Base-by-base conservation (phyloP, 2,797 vertebrate genomes). In the Clarias laeviceps region DNA sequence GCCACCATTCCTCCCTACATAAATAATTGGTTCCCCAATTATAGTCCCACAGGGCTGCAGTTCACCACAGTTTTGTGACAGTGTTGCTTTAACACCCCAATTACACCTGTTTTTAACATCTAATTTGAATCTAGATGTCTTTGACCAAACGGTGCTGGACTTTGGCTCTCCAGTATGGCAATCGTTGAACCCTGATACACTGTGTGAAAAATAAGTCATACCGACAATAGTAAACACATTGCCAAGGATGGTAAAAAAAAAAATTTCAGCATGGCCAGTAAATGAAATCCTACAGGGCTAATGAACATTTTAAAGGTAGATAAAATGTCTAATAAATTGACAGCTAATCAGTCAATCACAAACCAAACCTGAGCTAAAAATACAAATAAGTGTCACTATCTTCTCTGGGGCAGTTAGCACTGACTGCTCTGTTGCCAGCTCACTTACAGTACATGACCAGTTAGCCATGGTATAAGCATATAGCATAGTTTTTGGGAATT, bases 31-130 rank as follows among this genome's bases (percentile, higher is more conserved):
- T 56, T 70, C 3, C 50, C 32, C 59, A 80, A 80, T 64, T 64
- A 64, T 80, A 80, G 78, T 45, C 78, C n/a, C 20, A 7, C 78
- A 80, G 59, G 61, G 37, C 78, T 65, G 24, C 34, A 50, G 78
- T 80, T 80, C n/a, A 80, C 78, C 78, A 80, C 40, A 80, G 61
- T 29, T 80, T 65, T 80, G 78, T 65, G 29, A 65, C 22, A 80
- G 62, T 65, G 40, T 80, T 66, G 40, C 62, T 80, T 80, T 80
- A 80, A 50, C 61, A 80, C 15, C 62, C 61, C 61, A 65, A 50
- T 65, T 80, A 45, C 65, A 65, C 37, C 61, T 45, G 78, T 65
- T 80, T 80, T 80, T 65, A 80, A 29, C 61, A 79, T 50, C 61
- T 79, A 80, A 80, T 65, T 20, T 50, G 61, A 66, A 65, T 50